Conservation (phyloP, 2,113 vertebrate genomes). For the Salminus brasiliensis region DNA sequence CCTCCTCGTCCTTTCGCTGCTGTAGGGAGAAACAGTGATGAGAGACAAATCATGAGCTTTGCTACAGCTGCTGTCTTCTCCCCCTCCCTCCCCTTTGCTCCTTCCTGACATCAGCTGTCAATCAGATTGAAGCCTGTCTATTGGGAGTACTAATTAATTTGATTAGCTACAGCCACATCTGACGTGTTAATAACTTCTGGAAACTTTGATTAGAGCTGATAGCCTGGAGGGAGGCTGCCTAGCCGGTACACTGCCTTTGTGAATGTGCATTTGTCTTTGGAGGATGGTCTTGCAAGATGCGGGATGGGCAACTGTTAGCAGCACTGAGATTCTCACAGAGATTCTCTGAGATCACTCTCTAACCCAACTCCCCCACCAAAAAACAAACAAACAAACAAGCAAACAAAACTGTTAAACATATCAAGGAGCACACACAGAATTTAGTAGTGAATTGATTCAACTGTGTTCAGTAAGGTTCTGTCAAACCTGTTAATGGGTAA, state of each 20-base stretch:
- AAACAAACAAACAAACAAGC: too few relatives aligned
- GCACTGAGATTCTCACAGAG: background rate
- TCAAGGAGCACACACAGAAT: too few relatives aligned
- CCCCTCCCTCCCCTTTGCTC: slow-evolving; percentile 1
- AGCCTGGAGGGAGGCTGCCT: slow-evolving; percentile 43
- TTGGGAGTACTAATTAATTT: slow-evolving; percentile 65
- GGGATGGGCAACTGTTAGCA: background rate
- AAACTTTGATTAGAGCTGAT: slow-evolving; percentile 65
- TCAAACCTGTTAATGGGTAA: too few relatives aligned
- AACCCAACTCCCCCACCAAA: too few relatives aligned
- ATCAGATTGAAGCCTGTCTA: slow-evolving; percentile 44
- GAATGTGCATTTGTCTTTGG: background rate
- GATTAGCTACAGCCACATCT: slow-evolving; percentile 63
- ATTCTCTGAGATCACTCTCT: slow-evolving; percentile 30
- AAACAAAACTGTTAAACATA: too few relatives aligned
- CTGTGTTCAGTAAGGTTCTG: too few relatives aligned
- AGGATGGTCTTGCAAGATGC: slow-evolving; percentile 1
- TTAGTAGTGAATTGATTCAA: too few relatives aligned
- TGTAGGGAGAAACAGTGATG: slow-evolving; percentile 67
- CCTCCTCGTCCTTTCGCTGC: slow-evolving; percentile 76
- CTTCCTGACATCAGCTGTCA: slow-evolving; percentile 44
- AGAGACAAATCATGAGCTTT: slow-evolving; percentile 38
- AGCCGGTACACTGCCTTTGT: background rate
- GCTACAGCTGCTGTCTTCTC: background rate
- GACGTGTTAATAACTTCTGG: slow-evolving; percentile 63